These are phyloP conservation scores for Protosalanx chinensis DNA, from an alignment of 2,797 vertebrate genomes.

Conservation along the genomic window DNA sequence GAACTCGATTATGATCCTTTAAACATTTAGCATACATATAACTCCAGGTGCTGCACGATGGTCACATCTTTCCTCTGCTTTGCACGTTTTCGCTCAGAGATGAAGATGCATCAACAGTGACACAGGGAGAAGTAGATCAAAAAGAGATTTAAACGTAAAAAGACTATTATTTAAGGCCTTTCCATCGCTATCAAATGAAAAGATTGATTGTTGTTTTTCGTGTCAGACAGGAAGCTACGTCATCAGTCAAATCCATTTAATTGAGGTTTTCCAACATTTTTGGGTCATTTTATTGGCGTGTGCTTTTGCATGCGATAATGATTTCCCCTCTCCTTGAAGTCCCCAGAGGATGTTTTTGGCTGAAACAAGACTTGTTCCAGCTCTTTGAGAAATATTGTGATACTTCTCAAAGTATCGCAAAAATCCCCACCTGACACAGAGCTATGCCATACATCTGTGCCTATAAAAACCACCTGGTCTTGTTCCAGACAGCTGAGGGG, in stretches of 20 bases:
- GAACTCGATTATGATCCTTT: too few species aligned
- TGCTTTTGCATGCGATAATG: slow-evolving; percentile 29
- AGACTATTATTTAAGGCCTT: too few species aligned
- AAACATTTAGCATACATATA: too few species aligned
- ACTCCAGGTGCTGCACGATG: not conserved
- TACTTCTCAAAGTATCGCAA: too few species aligned
- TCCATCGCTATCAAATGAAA: slow-evolving; percentile 18
- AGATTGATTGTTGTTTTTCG: slow-evolving; percentile 50
- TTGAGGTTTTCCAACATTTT: too few species aligned
- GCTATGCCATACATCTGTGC: not conserved
- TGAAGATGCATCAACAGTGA: not conserved
- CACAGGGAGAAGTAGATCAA: not conserved
- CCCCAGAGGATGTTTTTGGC: not conserved
- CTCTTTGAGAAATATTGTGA: not conserved
- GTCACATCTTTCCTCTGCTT: not conserved
- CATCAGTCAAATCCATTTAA: too few species aligned
- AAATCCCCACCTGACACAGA: not conserved
- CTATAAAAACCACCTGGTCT: slow-evolving; percentile 9
- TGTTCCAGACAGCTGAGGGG: slow-evolving; percentile 27
- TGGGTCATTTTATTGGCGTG: slow-evolving; percentile 9
- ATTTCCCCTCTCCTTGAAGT: not conserved
- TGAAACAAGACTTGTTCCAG: not conserved
- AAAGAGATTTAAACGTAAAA: too few species aligned
- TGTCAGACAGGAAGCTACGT: not conserved
- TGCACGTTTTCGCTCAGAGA: not conserved